Conservation (phyloP, 2,113 vertebrate species). For the Strix aluco region DNA sequence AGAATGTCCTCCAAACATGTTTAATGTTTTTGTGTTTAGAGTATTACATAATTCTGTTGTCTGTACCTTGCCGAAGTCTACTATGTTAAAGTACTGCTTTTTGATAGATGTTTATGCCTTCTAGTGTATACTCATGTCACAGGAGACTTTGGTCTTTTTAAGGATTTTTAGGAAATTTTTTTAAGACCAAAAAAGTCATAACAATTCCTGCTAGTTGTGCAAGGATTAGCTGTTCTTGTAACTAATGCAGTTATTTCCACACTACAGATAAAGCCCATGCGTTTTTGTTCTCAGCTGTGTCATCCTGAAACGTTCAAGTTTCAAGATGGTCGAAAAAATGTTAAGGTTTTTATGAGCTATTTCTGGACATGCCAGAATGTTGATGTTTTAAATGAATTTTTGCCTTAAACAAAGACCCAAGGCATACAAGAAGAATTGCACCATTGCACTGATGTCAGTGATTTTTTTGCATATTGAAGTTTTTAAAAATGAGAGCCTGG, state of each 20-base stretch:
- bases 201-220: neutral
- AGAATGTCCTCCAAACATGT: neutral
- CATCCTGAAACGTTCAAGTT: neutral
- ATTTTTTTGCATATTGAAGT: neutral
- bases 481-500: neutral
- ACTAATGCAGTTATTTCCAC: neutral
- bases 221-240: neutral
- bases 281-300: neutral
- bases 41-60: neutral
- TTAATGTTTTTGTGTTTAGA: neutral
- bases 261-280: neutral
- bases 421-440: neutral
- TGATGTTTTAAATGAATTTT: neutral
- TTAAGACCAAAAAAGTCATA: neutral
- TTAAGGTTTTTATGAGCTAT: neutral
- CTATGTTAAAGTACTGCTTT: neutral
- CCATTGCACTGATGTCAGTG: neutral
- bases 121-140: neutral
- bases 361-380: neutral
- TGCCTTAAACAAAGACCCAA: neutral
- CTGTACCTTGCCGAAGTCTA: neutral
- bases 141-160: neutral
- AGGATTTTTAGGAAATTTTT: neutral
- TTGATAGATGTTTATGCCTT: neutral
- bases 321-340: neutral